These are phyloP conservation scores for Anarhynchus alexandrinus DNA, from an alignment of 2,113 vertebrate genomes.

Conservation along the genomic window DNA sequence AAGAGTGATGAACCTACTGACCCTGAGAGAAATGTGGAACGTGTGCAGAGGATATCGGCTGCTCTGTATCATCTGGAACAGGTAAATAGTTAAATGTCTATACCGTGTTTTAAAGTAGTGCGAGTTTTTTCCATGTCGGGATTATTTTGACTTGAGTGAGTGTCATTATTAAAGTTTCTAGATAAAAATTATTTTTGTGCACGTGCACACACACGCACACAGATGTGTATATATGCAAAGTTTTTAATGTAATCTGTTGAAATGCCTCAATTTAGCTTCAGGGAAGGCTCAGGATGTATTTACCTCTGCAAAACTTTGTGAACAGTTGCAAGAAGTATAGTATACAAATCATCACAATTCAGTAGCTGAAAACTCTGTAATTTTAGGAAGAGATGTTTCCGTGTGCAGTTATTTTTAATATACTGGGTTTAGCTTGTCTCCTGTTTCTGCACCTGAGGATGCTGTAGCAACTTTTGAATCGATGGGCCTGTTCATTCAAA, in stretches of 20 bases:
- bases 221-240: background rate
- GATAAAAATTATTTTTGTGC: background rate
- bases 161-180: background rate
- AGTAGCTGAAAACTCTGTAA: background rate
- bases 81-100: conserved; percentile 41
- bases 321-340: background rate
- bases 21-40: conserved; percentile 87
- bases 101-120: background rate
- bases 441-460: background rate
- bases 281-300: background rate
- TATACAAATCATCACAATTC: background rate
- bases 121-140: background rate
- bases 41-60: conserved; percentile 96
- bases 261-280: background rate
- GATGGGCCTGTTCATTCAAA: background rate
- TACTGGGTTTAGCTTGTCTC: background rate
- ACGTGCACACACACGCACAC: rapidly evolving
- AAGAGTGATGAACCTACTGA: conserved; percentile 83
- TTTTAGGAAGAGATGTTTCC: background rate
- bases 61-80: conserved; percentile 94
- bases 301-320: background rate
- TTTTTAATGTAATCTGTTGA: background rate
- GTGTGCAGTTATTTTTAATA: background rate
- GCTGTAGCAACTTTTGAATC: background rate
- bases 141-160: background rate